These are phyloP conservation scores for Petrolisthes cinctipes DNA, from an alignment of 2,888 invertebrate genomes.

Conservation along the genomic window DNA sequence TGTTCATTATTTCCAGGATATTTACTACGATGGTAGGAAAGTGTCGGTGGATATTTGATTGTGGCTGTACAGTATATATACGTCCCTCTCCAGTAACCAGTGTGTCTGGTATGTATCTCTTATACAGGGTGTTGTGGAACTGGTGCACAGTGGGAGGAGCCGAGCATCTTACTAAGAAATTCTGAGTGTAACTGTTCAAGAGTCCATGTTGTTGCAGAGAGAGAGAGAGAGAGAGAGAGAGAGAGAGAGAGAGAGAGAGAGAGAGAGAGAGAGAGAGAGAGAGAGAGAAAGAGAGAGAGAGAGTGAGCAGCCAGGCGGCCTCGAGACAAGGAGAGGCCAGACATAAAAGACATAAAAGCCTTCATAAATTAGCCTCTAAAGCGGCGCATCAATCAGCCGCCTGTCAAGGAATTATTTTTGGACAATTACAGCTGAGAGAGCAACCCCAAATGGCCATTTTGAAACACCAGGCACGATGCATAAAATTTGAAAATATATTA, in stretches of 20 bases:
- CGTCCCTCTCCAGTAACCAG: no score
- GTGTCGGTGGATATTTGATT: no score
- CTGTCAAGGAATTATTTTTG: conserved; percentile 47
- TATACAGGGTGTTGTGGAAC: no score
- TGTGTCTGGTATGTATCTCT: no score
- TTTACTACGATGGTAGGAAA: no score
- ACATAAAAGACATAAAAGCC: conserved; percentile 13
- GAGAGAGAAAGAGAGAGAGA: neutral
- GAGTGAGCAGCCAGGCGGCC: neutral
- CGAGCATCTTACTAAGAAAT: no score
- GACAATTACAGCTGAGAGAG: conserved; percentile 43
- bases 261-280: neutral
- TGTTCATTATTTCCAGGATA: no score
- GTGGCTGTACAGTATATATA: no score
- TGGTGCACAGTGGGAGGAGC: no score
- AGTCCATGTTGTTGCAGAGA: neutral
- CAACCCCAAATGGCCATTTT: conserved; percentile 46
- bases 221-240: neutral
- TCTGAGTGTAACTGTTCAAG: no score
- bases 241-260: neutral
- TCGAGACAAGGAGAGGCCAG: neutral
- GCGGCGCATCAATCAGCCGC: conserved; percentile 41
- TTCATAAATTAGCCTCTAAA: neutral
- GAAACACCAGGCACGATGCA: conserved; percentile 50
- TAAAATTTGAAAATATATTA: conserved; percentile 58